Percentiles rank a stretch among this genome's conserved stretches.
Evolutionary conservation across 2,113 vertebrate genomes (phyloP).

Genomic region (Pachyramphus minor): DNA sequence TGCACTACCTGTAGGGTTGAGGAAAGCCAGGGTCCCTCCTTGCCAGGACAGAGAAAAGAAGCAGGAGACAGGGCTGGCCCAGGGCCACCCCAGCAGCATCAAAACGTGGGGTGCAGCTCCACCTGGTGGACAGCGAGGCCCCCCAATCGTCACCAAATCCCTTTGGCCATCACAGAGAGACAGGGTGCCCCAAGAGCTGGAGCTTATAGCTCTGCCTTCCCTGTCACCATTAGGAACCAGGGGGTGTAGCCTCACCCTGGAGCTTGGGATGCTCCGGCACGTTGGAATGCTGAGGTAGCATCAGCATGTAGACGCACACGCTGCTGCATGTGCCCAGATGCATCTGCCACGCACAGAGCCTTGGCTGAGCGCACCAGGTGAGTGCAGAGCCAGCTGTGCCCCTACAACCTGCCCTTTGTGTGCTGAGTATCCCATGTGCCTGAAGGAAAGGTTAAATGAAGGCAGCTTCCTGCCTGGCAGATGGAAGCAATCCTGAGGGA

Average conservation of each 20-base stretch:
- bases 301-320: accelerated
- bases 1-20: no score
- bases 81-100: not conserved
- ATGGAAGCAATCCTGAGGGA: not conserved
- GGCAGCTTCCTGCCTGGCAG: not conserved
- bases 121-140: slow-evolving; percentile 36
- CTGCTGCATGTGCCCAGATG: not conserved
- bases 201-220: not conserved
- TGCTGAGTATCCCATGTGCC: not conserved
- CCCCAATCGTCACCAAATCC: not conserved
- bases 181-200: not conserved
- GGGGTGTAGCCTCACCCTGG: not conserved
- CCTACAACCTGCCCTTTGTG: accelerated
- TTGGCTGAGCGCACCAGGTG: not conserved
- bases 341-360: accelerated
- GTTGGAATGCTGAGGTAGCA: not conserved
- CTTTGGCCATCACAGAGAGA: accelerated
- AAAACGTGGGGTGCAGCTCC: slow-evolving; percentile 41
- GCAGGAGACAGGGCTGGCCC: not conserved
- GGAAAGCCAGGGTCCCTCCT: not conserved
- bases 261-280: not conserved
- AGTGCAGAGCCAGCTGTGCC: not conserved
- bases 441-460: not conserved
- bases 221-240: not conserved
- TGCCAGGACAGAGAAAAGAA: not conserved